Evolutionary conservation across 2,113 vertebrate genomes (phyloP).

Genomic region (Carassius gibelio): DNA sequence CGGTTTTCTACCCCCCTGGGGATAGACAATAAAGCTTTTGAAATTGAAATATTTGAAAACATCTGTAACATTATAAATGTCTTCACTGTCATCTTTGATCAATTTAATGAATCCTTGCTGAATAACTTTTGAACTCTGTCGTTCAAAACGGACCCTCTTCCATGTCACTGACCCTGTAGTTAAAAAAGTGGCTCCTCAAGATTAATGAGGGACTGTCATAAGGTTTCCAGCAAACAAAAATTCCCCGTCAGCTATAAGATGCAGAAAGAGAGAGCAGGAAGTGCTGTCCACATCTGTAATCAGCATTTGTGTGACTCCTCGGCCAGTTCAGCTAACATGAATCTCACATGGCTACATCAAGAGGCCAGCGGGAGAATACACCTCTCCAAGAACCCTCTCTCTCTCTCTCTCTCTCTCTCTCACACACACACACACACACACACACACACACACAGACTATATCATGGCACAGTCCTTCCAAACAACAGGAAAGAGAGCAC

Average conservation of each 20-base stretch:
- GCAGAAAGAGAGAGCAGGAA: not conserved
- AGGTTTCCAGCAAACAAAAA: not conserved
- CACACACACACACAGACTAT: slow-evolving; percentile 29
- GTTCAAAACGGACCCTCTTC: not conserved
- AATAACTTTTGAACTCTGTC: not conserved
- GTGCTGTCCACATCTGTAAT: slow-evolving; percentile 18
- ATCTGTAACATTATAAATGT: not conserved
- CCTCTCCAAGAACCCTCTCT: not conserved
- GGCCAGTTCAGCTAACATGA: slow-evolving; percentile 1
- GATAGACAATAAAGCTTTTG: too few relatives aligned
- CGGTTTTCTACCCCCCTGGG: too few relatives aligned
- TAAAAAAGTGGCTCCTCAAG: not conserved
- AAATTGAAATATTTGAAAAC: not conserved
- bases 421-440: not conserved
- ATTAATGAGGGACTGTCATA: not conserved
- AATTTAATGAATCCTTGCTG: not conserved
- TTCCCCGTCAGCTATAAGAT: not conserved
- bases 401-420: not conserved
- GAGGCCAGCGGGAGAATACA: not conserved
- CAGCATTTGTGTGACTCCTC: slow-evolving; percentile 17
- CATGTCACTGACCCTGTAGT: not conserved
- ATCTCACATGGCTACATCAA: slow-evolving; percentile 30
- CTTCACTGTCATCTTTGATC: not conserved
- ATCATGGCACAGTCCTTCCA: not conserved
- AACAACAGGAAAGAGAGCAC: slow-evolving; percentile 43